Evolutionary conservation across 2,797 vertebrate species (phyloP).

Genomic region (Tokudaia tokunoshimensis): DNA sequence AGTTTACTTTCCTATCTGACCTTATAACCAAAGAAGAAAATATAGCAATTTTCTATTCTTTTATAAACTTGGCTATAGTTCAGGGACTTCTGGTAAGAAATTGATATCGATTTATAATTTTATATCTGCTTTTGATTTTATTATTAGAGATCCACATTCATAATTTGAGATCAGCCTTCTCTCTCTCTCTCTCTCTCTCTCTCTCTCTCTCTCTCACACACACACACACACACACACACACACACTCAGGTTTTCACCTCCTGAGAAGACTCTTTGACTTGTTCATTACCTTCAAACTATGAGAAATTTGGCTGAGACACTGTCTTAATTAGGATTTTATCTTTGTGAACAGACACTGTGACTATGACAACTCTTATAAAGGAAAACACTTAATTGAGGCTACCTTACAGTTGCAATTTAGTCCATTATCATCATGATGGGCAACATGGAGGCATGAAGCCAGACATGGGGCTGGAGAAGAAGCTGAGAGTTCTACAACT

Average conservation of each 20-base stretch:
- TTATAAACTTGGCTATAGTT: not conserved
- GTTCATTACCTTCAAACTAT: not conserved
- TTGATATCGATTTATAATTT: not conserved
- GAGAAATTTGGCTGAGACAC: constrained; percentile 4
- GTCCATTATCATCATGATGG: not conserved
- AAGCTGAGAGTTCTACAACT: not conserved
- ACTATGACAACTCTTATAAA: not conserved
- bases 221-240: not conserved
- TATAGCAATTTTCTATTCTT: not conserved
- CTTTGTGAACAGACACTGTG: not conserved
- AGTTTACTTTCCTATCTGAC: not conserved
- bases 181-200: not conserved
- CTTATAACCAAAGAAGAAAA: not conserved
- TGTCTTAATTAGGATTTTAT: not conserved
- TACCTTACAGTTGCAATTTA: not conserved
- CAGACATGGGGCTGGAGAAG: not conserved
- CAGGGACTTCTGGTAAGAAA: not conserved
- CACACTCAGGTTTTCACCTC: not conserved
- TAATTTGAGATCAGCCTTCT: constrained; percentile 7
- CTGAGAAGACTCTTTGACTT: not conserved
- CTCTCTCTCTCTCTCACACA: not conserved
- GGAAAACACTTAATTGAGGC: not conserved
- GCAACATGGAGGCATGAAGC: not conserved
- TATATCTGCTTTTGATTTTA: not conserved
- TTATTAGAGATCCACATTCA: not conserved